These are phyloP conservation scores for Virgularia gustaviana DNA, from an alignment of 92 coral and sea anemone genomes.

Conservation along the genomic window DNA sequence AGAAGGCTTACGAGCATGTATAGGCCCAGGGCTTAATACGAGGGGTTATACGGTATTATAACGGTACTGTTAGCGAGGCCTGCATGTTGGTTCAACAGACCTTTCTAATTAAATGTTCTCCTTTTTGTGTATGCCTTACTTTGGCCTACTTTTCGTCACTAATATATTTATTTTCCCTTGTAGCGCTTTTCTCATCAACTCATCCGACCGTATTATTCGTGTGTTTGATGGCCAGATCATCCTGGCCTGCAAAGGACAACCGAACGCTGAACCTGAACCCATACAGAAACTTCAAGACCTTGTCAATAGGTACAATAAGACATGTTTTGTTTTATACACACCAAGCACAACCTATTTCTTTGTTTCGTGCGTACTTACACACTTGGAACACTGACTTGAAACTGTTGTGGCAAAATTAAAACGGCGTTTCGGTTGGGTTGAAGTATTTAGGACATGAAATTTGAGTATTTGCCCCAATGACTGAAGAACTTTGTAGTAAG, in stretches of 20 bases:
- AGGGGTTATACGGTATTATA: neutral
- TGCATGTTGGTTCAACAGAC: neutral
- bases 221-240: constrained; percentile 98
- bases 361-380: too few species aligned
- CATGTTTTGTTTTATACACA: too few species aligned
- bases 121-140: too few species aligned
- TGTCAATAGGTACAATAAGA: constrained; percentile 90
- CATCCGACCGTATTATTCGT: constrained; percentile 91
- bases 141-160: too few species aligned
- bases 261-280: constrained; percentile 97
- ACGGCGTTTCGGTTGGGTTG: too few species aligned
- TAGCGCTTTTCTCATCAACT: constrained; percentile 95
- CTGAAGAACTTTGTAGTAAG: too few species aligned
- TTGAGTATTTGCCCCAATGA: too few species aligned
- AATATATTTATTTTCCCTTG: constrained; percentile 3
- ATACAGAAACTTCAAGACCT: constrained; percentile 98
- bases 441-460: too few species aligned
- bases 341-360: too few species aligned
- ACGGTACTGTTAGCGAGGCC: neutral
- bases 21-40: too few species aligned
- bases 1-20: too few species aligned
- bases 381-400: neutral
- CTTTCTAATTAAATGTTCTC: too few species aligned
- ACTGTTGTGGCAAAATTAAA: neutral
- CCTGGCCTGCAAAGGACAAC: constrained; percentile 84